Evolutionary conservation across 2,113 vertebrate species (phyloP).

Genomic region (Apteryx owenii): DNA sequence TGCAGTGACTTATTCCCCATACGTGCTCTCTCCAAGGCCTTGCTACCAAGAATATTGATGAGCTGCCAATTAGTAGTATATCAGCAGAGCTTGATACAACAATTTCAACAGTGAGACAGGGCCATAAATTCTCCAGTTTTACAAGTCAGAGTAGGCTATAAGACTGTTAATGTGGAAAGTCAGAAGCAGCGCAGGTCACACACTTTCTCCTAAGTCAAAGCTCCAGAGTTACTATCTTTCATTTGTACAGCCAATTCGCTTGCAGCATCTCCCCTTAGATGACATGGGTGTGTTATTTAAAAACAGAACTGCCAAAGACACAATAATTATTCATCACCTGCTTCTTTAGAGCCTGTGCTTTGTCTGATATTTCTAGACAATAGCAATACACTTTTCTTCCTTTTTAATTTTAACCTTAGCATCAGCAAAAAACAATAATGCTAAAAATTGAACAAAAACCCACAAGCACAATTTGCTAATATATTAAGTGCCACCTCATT

Average conservation of each 20-base stretch:
- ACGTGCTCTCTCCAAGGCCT: background rate
- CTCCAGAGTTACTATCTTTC: background rate
- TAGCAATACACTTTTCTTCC: background rate
- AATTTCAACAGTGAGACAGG: background rate
- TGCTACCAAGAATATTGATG: background rate
- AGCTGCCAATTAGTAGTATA: background rate
- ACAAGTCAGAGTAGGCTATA: background rate
- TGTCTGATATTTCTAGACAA: conserved; percentile 14
- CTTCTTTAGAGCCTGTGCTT: background rate
- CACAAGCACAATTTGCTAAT: conserved; percentile 38
- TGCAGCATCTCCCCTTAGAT: background rate
- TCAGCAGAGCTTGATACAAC: background rate
- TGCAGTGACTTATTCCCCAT: background rate
- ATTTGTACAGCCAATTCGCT: background rate
- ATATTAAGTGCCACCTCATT: conserved; percentile 41
- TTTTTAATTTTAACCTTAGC: conserved; percentile 45
- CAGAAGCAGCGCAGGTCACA: background rate
- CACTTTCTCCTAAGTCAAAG: background rate
- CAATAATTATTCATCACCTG: background rate
- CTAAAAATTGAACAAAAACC: background rate
- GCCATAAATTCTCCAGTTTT: background rate
- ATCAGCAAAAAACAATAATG: background rate
- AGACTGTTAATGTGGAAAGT: background rate
- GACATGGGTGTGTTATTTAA: background rate
- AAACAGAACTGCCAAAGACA: background rate